phyloP scores from a whole-genome alignment of 1,140 invertebrate species.

The Drosophila pallidifrons region DNA sequence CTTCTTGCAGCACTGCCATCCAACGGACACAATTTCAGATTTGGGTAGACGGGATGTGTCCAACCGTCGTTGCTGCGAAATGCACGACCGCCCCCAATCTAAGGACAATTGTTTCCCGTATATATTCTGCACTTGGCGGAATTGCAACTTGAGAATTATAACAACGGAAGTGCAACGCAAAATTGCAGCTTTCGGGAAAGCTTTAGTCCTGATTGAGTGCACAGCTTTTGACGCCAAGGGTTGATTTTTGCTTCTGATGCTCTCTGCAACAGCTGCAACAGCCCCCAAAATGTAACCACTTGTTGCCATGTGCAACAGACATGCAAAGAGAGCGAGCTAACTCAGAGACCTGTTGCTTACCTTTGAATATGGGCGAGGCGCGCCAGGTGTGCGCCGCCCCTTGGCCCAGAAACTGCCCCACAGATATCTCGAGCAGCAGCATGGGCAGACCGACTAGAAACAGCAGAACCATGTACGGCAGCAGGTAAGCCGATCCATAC shows the following conservation, averaged over 20 bases:
- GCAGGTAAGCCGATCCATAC: conserved; percentile 79
- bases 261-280: conserved; percentile 19
- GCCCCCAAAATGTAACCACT: conserved; percentile 23
- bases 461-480: conserved; percentile 81
- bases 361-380: conserved; percentile 84
- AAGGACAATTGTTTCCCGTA: conserved; percentile 16
- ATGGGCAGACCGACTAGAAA: conserved; percentile 84
- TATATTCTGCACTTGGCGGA: conserved; percentile 46
- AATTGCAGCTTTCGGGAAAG: conserved; percentile 42
- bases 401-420: conserved; percentile 84
- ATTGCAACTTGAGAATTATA: conserved; percentile 71
- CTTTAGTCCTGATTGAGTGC: conserved; percentile 35
- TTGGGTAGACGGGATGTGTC: conserved; percentile 77
- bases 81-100: conserved; percentile 73
- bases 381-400: conserved; percentile 84
- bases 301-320: conserved; percentile 27
- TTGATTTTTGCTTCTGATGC: conserved; percentile 15
- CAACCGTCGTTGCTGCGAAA: conserved; percentile 79
- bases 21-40: conserved; percentile 77
- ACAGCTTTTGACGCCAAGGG: conserved; percentile 31
- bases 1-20: conserved; percentile 44
- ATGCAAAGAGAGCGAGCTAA: neutral
- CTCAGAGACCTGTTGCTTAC: conserved; percentile 53
- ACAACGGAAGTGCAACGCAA: conserved; percentile 42
- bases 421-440: conserved; percentile 82